These are phyloP conservation scores for Mesembrinibis cayennensis DNA, from an alignment of 2,113 vertebrate genomes.

Conservation along the genomic window DNA sequence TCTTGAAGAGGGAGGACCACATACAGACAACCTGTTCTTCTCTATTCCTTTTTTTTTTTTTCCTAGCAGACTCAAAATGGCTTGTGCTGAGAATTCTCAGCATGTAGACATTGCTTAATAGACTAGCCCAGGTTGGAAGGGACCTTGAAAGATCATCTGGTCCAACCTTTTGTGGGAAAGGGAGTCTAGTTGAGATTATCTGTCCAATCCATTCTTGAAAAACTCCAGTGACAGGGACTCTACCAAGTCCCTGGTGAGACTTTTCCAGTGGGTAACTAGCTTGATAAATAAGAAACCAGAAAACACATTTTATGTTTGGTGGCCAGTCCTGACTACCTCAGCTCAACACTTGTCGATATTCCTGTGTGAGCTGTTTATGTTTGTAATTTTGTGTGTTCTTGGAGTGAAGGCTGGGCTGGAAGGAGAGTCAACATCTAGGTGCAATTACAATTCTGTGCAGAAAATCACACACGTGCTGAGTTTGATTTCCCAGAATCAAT, in stretches of 20 bases:
- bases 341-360: fast-evolving
- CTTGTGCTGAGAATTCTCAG: not conserved
- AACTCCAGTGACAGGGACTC: not conserved
- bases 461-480: not conserved
- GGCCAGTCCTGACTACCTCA: not conserved
- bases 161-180: not conserved
- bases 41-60: not conserved
- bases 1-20: not conserved
- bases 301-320: not conserved
- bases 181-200: not conserved
- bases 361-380: not conserved
- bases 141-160: not conserved
- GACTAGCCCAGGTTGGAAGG: not conserved
- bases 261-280: not conserved
- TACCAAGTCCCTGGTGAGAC: not conserved
- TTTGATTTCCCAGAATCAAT: not conserved
- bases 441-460: not conserved
- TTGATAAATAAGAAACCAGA: not conserved
- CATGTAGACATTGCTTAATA: not conserved
- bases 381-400: not conserved
- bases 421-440: not conserved
- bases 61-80: not conserved
- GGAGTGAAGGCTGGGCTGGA: not conserved
- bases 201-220: not conserved
- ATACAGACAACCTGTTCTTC: not conserved